phyloP scores from a whole-genome alignment of 2,888 invertebrate species.

The Euplagia quadripunctaria region DNA sequence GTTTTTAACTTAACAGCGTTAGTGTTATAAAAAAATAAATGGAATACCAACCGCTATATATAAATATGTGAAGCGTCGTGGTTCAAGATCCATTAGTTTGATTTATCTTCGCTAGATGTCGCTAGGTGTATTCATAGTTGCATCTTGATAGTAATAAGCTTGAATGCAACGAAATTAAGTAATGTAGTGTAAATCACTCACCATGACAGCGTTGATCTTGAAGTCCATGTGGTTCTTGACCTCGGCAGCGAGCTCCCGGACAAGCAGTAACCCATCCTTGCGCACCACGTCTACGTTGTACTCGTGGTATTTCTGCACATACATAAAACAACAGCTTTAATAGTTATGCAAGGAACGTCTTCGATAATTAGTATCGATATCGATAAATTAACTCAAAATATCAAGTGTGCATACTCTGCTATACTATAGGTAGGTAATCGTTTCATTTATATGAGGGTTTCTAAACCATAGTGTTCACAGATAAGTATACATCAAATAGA shows the following conservation, averaged over 20 bases:
- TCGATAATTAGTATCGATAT: no score
- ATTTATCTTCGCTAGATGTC: neutral
- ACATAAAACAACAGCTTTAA: constrained; percentile 14
- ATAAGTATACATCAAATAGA: no score
- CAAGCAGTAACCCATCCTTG: constrained; percentile 94
- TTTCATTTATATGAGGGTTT: no score
- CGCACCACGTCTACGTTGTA: constrained; percentile 92
- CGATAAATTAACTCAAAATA: no score
- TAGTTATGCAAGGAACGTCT: neutral
- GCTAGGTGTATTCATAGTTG: neutral
- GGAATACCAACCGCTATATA: no score
- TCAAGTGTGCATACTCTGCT: no score
- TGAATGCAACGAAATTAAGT: neutral
- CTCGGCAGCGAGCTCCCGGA: constrained; percentile 95
- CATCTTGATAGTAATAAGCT: neutral
- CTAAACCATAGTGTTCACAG: no score
- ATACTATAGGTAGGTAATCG: no score
- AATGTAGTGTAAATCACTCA: constrained; percentile 78
- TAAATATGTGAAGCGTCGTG: no score
- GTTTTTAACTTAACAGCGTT: no score
- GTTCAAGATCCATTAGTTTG: neutral
- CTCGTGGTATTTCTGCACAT: constrained; percentile 92
- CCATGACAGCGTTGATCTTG: constrained; percentile 96
- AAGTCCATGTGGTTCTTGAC: constrained; percentile 98
- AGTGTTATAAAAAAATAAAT: no score